These are phyloP conservation scores for Cheilosia vernalis DNA, from an alignment of 2,888 invertebrate genomes.

Conservation along the genomic window DNA sequence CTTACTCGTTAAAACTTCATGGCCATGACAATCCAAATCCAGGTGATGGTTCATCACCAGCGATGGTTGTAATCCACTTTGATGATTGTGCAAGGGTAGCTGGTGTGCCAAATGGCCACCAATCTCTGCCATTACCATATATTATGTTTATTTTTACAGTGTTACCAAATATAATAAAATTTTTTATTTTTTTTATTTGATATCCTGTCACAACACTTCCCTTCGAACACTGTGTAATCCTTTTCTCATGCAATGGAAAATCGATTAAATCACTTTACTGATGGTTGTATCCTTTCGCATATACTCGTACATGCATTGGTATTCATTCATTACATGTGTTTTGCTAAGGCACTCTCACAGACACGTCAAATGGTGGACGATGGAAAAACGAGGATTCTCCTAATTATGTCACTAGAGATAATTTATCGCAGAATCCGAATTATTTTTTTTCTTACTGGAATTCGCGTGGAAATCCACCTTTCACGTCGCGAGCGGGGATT, in stretches of 20 bases:
- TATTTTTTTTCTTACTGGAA: constrained; percentile 9
- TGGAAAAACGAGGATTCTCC: constrained; percentile 35
- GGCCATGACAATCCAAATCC: constrained; percentile 84
- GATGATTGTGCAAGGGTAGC: constrained; percentile 85
- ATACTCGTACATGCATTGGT: constrained; percentile 54
- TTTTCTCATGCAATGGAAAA: constrained; percentile 52
- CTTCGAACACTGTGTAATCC: constrained; percentile 50
- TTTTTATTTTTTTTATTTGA: constrained; percentile 28
- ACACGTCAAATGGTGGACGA: constrained; percentile 59
- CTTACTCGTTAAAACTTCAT: constrained; percentile 82
- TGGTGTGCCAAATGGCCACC: constrained; percentile 88
- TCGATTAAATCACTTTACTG: constrained; percentile 64
- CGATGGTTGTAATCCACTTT: constrained; percentile 86
- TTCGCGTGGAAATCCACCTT: constrained; percentile 39
- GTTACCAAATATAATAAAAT: constrained; percentile 58
- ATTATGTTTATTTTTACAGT: constrained; percentile 80
- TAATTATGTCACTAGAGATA: constrained; percentile 60
- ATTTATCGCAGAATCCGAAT: constrained; percentile 11
- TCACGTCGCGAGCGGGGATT: constrained; percentile 10
- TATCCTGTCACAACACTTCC: constrained; percentile 47
- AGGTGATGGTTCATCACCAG: constrained; percentile 86
- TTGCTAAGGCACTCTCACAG: constrained; percentile 70
- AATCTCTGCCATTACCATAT: constrained; percentile 88
- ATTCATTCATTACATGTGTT: constrained; percentile 56
- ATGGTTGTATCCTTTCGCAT: constrained; percentile 65